Evolutionary conservation across 2,888 invertebrate species (phyloP).

Genomic region (Mellilla xanthometata): DNA sequence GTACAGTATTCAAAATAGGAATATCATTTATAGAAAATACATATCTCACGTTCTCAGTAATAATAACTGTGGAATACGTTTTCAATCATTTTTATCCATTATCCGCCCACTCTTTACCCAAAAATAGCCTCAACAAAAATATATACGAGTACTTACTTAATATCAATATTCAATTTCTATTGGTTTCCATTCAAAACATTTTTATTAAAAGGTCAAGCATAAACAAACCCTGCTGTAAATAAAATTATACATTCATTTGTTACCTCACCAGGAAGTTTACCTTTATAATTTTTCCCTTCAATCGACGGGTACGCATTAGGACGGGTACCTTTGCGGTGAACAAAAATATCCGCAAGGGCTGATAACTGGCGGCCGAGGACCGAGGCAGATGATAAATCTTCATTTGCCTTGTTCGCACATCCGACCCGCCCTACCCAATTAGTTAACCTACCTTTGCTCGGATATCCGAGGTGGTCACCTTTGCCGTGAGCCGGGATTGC

Average conservation of each 20-base stretch:
- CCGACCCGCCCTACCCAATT: slow-evolving; percentile 74
- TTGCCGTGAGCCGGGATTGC: slow-evolving; percentile 42
- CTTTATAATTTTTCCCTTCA: slow-evolving; percentile 31
- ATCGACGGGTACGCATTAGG: slow-evolving; percentile 29
- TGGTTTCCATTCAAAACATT: slow-evolving; percentile 3
- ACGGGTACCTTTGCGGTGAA: too few species aligned
- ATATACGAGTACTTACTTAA: too few species aligned
- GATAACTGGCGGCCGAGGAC: slow-evolving; percentile 45
- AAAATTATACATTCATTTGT: slow-evolving; percentile 21
- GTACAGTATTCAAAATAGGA: too few species aligned
- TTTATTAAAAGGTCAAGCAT: slow-evolving; percentile 4
- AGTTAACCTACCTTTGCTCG: slow-evolving; percentile 59
- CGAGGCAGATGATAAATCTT: slow-evolving; percentile 73
- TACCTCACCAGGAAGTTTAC: slow-evolving; percentile 17
- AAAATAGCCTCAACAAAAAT: too few species aligned
- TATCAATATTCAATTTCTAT: too few species aligned
- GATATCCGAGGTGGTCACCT: slow-evolving; percentile 72
- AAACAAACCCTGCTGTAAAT: slow-evolving; percentile 16
- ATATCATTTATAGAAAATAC: too few species aligned
- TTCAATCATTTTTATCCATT: background rate
- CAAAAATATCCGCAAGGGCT: slow-evolving; percentile 35
- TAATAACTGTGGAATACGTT: background rate
- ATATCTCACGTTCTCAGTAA: too few species aligned
- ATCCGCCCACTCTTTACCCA: background rate
- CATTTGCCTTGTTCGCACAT: slow-evolving; percentile 77